A percentile compares a stretch with the other conserved stretches of the same genome.
phyloP scores from a whole-genome alignment of 2,888 invertebrate genomes.

The Tachina fera region DNA sequence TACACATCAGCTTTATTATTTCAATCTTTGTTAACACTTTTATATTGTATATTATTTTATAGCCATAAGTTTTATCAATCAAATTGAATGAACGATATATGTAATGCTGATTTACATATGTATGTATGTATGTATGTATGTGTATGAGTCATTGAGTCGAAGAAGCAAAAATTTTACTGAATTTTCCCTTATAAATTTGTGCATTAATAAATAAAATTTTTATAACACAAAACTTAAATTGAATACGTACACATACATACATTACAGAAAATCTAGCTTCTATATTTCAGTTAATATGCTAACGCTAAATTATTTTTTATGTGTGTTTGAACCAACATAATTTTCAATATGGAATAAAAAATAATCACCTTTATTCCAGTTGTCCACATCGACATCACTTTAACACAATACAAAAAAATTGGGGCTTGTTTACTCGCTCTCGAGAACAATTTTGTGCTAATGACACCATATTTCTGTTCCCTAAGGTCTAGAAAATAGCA shows the following conservation, averaged over 20 bases:
- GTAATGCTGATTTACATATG: not conserved
- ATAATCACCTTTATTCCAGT: no score
- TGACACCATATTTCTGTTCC: no score
- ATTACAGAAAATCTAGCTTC: no score
- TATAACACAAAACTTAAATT: not conserved
- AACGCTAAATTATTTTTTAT: no score
- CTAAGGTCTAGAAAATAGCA: no score
- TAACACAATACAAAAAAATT: no score
- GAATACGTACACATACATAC: not conserved
- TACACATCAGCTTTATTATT: constrained; percentile 35
- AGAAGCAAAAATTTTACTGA: not conserved
- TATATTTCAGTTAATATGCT: no score
- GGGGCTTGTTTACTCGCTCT: no score
- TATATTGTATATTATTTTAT: constrained; percentile 26
- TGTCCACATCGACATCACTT: no score
- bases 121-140: not conserved
- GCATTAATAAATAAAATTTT: not conserved
- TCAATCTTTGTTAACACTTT: constrained; percentile 28
- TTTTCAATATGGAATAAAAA: no score
- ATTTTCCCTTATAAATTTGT: not conserved
- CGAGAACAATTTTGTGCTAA: no score
- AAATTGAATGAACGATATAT: constrained; percentile 1
- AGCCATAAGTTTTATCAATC: not conserved
- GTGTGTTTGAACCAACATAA: no score
- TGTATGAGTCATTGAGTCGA: not conserved